Evolutionary conservation across 92 coral and sea anemone species (phyloP), one percentile per base, ranked within the genome.

Genomic region (Epizoanthus illoricatus): DNA sequence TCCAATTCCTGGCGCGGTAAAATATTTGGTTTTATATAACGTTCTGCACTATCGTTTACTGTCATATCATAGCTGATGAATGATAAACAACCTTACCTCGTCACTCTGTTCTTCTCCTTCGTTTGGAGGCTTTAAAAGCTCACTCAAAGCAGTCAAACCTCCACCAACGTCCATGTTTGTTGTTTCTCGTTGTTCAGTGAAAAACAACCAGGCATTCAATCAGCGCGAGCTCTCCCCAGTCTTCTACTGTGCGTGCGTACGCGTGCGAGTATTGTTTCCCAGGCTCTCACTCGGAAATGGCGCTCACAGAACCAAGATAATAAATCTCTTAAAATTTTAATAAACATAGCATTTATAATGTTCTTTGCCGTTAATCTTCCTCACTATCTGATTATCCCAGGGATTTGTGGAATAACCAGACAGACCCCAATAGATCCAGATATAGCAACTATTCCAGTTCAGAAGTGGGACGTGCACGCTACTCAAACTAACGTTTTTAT

Each of bases 71-170:
- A 28, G 0, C 36, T 28, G 2, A 28, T 45, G 18, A 36, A 40
- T 13, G n/a, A 49, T 65, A 52, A 10, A 12, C 41, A 65, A 40
- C 40, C 86, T 86, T 75, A 91, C 95, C 74, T 91, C 94, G 58
- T 90, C 92, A 78, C 91, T 86, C 7, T 81, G 58, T 66, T 89
- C 88, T 65, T 61, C 82, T 33, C 80, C 87, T 84, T 87, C 89
- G 21, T 76, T 65, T 81, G 87, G 84, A 4, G 98, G 93, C 74
- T 89, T 87, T 71, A 94, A 82, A 18, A 94, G 94, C 41, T 94
- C 92, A n/a, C 89, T 71, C 20, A 94, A 74, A n/a, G 93, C 88
- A 68, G 73, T 16, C n/a, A 68, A 68, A 41, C 73, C 52, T 15
- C 73, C 73, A 17, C 47, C 49, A 68, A 28, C 15, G 9, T 68